Base-by-base conservation (phyloP, 2,113 vertebrate species). In the Ptyas mucosa region DNA sequence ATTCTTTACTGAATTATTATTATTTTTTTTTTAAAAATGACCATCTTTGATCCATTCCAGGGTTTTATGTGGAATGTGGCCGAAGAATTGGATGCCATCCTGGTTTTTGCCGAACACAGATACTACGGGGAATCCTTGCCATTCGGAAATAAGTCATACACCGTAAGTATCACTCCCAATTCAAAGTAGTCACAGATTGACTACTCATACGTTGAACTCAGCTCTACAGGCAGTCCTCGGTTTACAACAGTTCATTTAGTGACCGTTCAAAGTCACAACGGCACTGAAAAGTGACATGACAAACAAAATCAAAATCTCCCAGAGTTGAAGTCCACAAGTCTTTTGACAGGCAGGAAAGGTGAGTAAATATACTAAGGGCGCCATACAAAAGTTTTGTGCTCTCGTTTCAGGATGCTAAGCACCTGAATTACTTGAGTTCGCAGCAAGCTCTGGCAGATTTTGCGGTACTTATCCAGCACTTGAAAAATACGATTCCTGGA, bases 1-100 rank as follows among this genome's bases (percentile, higher is more conserved):
- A 85, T 51, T 23, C 0, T 8, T 64, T n/a, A 39, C 43, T 49
- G 46, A 53, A 51, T 52, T 11, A 9, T 5, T 87, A 69, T 93
- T 34, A 91, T 75, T 24, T 5, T 87, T 85, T 93, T 34, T 92
- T 75, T 24, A 26, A 57, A 8, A 26, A 24, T 8, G 5, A 5
- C 4, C 1, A 46, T 14, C 46, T 55, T 95, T 95, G 94, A 3
- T 2, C 69, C 23, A 26, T 46, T 88, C 7, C 87, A 99, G 99
- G 99, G 99, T 58, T 99, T 99, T 97, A 99, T 99, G 99, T 99
- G 99, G 99, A 98, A 99, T 92, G 95, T 98, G 86, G 99, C 99
- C 2, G 98, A 98, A 97, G 98, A 99, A 89, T 95, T 99, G 92
- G 98, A 98, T 61, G 99, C 99, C 92, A 98, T 99, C 98, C 96